Evolutionary conservation across 2,888 invertebrate species (phyloP), one percentile per base, ranked within the genome.

Genomic region (Adelphocoris suturalis): DNA sequence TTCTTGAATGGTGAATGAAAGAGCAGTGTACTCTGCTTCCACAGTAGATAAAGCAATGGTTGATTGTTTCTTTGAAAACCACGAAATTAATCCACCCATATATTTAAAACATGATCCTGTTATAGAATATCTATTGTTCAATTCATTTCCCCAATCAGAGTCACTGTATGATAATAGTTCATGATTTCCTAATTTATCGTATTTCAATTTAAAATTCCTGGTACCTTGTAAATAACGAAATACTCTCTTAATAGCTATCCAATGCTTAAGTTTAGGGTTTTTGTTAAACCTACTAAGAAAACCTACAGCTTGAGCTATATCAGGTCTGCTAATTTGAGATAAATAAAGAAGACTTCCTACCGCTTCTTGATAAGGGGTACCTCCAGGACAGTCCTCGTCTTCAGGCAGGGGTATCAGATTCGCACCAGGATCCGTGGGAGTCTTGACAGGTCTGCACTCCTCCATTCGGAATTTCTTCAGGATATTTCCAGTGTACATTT

Each of bases 11-110:
- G 81, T 81, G 46, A 27, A 19, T 4, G 46, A 37, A 0, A 82
- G 89, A 19, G 82, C 61, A 5, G 13, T 82, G 47, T 89, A 82
- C 84, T 89, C 84, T 9, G 89, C 89, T 47, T 82, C 84, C 0
- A 47, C 19, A 61, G 89, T 68, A 23, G 82, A 82, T 23, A 89
- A 47, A 37, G 89, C 82, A 23, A 89, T 68, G 37, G 84, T 68
- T 46, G 27, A 1, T 27, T 89, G 84, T 68, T 89, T 82, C 14
- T 84, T 88, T 57, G n/a, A n/a, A 37, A 47, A 37, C 89, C 84
- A 82, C 23, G 89, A 89, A 46, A 89, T 68, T 13, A 75, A 13
- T 14, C 68, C 75, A 12, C 89, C 89, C 27, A 16, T 46, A 14
- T 37, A 84, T 52, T 61, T 84, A 61, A 61, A 61, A 61, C 37